Conservation (phyloP, 2,888 invertebrate genomes). For the Zeuzera pyrina region DNA sequence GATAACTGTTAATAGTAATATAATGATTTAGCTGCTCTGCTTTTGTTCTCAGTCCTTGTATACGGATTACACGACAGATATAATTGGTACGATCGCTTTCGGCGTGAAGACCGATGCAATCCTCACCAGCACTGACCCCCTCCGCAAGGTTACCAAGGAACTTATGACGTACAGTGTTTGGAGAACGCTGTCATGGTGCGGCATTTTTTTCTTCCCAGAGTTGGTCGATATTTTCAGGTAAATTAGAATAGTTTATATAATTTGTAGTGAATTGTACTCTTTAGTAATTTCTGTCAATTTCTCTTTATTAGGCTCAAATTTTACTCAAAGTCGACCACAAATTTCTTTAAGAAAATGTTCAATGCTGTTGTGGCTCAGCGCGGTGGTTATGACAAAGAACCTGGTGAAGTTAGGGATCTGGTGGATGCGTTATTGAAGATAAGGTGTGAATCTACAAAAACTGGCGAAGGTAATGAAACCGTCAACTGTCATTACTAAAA, state of each 20-base stretch:
- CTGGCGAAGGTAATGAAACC: conserved; percentile 22
- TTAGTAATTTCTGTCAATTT: background rate
- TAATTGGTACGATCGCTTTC: conserved; percentile 34
- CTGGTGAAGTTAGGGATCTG: conserved; percentile 27
- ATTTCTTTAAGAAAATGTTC: conserved; percentile 29
- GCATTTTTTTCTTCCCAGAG: conserved; percentile 9
- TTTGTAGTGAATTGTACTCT: background rate
- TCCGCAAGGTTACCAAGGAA: conserved; percentile 5
- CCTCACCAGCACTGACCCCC: conserved; percentile 12
- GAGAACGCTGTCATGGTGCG: conserved; percentile 3
- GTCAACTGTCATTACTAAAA: background rate
- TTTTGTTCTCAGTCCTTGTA: conserved; percentile 18
- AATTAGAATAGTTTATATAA: too few relatives aligned
- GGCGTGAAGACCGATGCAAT: conserved; percentile 29
- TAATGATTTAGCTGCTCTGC: too few relatives aligned
- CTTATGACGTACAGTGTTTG: conserved; percentile 4
- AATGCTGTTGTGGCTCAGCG: conserved; percentile 26
- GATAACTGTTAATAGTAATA: background rate
- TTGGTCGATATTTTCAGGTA: conserved; percentile 5
- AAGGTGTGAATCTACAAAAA: conserved; percentile 25
- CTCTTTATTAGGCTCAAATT: conserved; percentile 37
- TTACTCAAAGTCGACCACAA: conserved; percentile 30
- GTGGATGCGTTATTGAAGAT: conserved; percentile 40
- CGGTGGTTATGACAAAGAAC: conserved; percentile 20
- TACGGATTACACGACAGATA: conserved; percentile 32